Evolutionary conservation across 2,113 vertebrate genomes (phyloP).

Genomic region (Cygnus buccinator): DNA sequence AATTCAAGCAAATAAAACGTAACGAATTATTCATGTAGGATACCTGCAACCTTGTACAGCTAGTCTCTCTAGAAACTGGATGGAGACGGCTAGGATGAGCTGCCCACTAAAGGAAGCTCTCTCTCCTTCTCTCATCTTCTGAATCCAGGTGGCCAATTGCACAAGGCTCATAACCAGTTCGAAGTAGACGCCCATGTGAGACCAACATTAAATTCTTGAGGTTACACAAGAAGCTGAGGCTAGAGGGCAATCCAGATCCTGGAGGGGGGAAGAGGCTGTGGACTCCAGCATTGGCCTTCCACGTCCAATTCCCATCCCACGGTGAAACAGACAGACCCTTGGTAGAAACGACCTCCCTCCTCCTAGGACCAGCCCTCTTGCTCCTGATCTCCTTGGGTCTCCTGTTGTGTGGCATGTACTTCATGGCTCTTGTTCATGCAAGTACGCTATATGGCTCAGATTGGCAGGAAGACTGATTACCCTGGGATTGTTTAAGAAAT

Average conservation of each 20-base stretch:
- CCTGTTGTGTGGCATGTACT: neutral
- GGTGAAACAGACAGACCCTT: neutral
- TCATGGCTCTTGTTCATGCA: neutral
- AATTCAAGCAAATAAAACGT: neutral
- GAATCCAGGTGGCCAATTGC: neutral
- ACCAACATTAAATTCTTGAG: neutral
- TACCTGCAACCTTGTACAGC: neutral
- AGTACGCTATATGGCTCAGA: neutral
- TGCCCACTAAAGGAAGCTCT: neutral
- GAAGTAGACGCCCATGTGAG: neutral
- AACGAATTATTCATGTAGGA: neutral
- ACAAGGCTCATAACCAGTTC: neutral
- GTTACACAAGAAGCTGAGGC: neutral
- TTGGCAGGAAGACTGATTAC: neutral
- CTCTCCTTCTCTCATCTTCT: neutral
- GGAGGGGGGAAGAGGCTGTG: neutral
- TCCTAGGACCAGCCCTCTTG: fast-evolving
- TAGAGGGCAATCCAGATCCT: neutral
- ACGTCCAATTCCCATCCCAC: neutral
- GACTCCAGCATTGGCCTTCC: neutral
- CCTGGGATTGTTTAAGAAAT: neutral
- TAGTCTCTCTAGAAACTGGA: neutral
- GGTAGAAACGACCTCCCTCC: neutral
- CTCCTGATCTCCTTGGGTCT: neutral
- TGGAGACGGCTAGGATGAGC: neutral